Evolutionary conservation across 2,113 vertebrate genomes (phyloP), one percentile per base, ranked within the genome.

Genomic region (Myanophis thanlyinensis): DNA sequence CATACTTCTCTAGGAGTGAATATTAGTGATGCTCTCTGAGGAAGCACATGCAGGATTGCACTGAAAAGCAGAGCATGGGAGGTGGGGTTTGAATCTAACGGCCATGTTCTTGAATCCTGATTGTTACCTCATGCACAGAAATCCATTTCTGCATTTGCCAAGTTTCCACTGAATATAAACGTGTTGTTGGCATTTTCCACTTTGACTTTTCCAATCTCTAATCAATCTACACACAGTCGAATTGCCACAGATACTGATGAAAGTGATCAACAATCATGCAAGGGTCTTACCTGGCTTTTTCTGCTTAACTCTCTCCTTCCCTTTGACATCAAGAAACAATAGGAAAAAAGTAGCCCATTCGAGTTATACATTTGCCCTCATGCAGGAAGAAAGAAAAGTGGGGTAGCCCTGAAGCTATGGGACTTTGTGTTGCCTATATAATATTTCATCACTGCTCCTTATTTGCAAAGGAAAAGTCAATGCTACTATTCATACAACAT

Each of bases 151-250:
- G 35, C 7, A 0, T 80, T 80, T 80, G 73, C 73, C 73, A 44
- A 80, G 73, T 44, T 44, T 80, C 73, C 73, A 80, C n/a, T 22
- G 35, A 44, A 80, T 44, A 56, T 27, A 94, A 54, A 62, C 51
- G 30, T 87, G 73, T 91, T 89, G 2, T 93, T 47, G 6, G 1
- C 20, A 92, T 35, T n/a, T 80, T 88, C 12, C 22, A 53, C 40
- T 92, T 40, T 15, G 1, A 47, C 44, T 18, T 80, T 54, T 90
- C 94, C 56, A 44, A 87, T 95, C 89, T 95, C 87, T 93, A 87
- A 51, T 30, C n/a, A 91, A 23, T 67, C n/a, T 40, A 56, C 92
- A 86, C 25, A 90, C 46, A 49, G 91, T 94, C 87, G 59, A n/a
- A 47, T 51, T 85, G 87, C 92, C 0, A 0, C 49, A 9, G 35